Evolutionary conservation across 2,888 invertebrate genomes (phyloP), one percentile per base, ranked within the genome.

Genomic region (Orthonychiurus folsomi): DNA sequence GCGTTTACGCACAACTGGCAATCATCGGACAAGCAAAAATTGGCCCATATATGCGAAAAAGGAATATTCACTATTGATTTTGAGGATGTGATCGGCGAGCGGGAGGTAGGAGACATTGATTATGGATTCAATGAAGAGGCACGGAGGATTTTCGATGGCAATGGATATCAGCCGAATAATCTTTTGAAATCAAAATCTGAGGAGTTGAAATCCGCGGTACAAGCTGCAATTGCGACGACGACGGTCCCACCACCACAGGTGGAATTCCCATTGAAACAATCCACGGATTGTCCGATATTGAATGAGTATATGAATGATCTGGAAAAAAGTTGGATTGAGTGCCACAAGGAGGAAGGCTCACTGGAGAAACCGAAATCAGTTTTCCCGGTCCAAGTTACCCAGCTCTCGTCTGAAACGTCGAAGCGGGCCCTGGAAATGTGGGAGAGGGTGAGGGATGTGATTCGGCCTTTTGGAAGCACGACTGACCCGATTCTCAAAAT

Each of bases 261-360:
- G 52, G 5, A 23, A 3, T 62, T 62, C 21, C 62, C 62, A 3
- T 25, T 62, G 2, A 1, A 59, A 18, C 5, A 37, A 28, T 0
- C 26, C 15, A 47, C 50, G n/a, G n/a, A 53, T 20, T 64, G 64
- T 28, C 62, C 65, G 1, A 65, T 65, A 15, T 28, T 63, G 12
- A 9, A 50, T 28, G 60, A 62, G n/a, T 65, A 63, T 28, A 54
- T 63, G 57, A n/a, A 20, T 1, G 62, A 57, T 37, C 26, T 65
- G 21, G 3, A 57, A 28, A 27, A 56, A n/a, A 65, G 65, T 52
- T 65, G 65, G 65, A 27, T 37, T n/a, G 18, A 48, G 18, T 60
- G n/a, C 50, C 61, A 62, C 12, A 2, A 50, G 15, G n/a, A 3
- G 3, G 12, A 53, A 20, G 9, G 9, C 9, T 18, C 12, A 18